A percentile compares a stretch with the other conserved stretches of the same genome.
These are phyloP conservation scores for Zaprionus lineosus DNA, from an alignment of 2,888 invertebrate genomes.

Conservation along the genomic window DNA sequence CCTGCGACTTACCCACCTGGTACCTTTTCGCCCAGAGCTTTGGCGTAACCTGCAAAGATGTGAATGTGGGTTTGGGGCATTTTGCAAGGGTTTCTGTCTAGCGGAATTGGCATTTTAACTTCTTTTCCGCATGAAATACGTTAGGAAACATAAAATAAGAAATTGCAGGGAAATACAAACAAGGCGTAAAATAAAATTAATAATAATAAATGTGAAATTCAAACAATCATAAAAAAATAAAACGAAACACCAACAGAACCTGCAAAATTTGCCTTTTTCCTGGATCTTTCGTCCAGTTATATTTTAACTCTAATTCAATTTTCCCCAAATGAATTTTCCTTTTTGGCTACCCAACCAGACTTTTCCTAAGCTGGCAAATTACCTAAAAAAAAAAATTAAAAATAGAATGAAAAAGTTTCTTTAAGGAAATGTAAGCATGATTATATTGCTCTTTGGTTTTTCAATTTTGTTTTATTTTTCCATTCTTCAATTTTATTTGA, in stretches of 20 bases:
- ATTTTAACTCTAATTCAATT: conserved; percentile 72
- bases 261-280: conserved; percentile 5
- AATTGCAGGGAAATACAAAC: conserved; percentile 48
- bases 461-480: conserved; percentile 6
- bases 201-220: no score
- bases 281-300: conserved; percentile 51
- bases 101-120: no score
- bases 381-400: conserved; percentile 38
- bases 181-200: no score
- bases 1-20: no score
- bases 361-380: conserved; percentile 46
- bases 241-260: conserved; percentile 4
- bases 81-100: no score
- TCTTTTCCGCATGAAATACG: conserved; percentile 22
- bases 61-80: no score
- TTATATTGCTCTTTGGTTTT: conserved; percentile 51
- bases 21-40: no score
- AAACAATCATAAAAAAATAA: no score
- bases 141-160: conserved; percentile 69
- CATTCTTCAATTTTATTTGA: no score
- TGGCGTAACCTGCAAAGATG: no score
- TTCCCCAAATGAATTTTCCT: conserved; percentile 64
- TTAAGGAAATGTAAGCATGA: conserved; percentile 56
- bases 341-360: conserved; percentile 41
- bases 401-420: conserved; percentile 31